Conservation (phyloP, 2,888 invertebrate species). For the Cosmia trapezina region DNA sequence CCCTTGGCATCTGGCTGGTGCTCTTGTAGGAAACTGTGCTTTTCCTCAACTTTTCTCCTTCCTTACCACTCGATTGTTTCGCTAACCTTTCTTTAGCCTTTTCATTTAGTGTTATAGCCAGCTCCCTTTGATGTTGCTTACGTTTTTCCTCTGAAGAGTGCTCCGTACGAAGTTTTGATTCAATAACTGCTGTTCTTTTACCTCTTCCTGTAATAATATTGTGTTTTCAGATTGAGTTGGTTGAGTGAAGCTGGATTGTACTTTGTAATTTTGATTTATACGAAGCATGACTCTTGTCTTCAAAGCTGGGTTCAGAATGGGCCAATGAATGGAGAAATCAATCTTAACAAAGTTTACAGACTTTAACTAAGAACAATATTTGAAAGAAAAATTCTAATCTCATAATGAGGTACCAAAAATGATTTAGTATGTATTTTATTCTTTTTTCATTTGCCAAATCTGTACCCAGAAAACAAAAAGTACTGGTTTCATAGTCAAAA, state of each 20-base stretch:
- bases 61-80: constrained; percentile 95
- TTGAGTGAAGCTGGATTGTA: neutral
- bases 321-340: too few relatives aligned
- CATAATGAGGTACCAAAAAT: too few relatives aligned
- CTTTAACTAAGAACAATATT: too few relatives aligned
- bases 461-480: constrained; percentile 9
- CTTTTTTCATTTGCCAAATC: too few relatives aligned
- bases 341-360: too few relatives aligned
- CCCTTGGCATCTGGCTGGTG: constrained; percentile 97
- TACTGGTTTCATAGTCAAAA: constrained; percentile 39
- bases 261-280: neutral
- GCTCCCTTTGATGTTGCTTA: constrained; percentile 98
- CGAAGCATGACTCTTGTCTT: neutral
- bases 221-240: neutral
- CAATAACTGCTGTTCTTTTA: constrained; percentile 97
- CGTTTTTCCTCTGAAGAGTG: constrained; percentile 99
- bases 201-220: constrained; percentile 89
- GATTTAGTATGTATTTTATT: too few relatives aligned
- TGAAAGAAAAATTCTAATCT: too few relatives aligned
- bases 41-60: constrained; percentile 97
- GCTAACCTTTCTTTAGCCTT: constrained; percentile 97
- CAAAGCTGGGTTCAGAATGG: neutral
- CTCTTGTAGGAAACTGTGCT: constrained; percentile 98
- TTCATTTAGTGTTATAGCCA: constrained; percentile 97
- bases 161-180: constrained; percentile 97